Conservation (phyloP, 1,140 invertebrate genomes). For the Nasonia giraulti region DNA sequence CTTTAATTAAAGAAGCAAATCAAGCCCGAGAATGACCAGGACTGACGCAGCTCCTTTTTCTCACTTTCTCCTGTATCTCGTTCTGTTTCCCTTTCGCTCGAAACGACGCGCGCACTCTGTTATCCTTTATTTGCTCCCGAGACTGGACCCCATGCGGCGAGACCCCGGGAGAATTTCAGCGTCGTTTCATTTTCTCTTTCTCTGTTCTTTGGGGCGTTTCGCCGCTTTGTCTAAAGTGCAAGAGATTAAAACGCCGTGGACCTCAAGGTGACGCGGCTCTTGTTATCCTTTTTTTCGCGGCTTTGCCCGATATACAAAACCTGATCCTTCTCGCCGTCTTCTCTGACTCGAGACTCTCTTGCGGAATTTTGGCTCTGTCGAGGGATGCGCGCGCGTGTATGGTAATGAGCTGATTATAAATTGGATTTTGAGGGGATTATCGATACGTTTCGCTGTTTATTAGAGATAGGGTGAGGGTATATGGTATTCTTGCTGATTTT, state of each 20-base stretch:
- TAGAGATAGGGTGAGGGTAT: background rate
- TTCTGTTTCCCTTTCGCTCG: background rate
- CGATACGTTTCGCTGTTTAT: background rate
- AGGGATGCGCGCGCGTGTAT: background rate
- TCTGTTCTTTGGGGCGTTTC: background rate
- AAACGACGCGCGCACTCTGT: background rate
- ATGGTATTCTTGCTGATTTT: background rate
- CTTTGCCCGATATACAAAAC: slow-evolving; percentile 19
- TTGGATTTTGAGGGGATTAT: background rate
- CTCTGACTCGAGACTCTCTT: too few relatives aligned
- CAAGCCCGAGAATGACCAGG: background rate
- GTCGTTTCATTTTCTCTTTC: background rate
- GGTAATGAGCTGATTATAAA: slow-evolving; percentile 33
- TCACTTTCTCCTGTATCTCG: slow-evolving; percentile 23
- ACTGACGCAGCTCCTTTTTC: background rate
- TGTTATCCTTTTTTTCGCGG: background rate
- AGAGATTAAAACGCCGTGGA: slow-evolving; percentile 34
- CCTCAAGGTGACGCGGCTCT: slow-evolving; percentile 10
- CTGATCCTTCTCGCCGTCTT: slow-evolving; percentile 7
- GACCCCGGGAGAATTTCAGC: background rate
- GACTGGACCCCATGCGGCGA: slow-evolving; percentile 37
- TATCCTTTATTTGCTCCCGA: slow-evolving; percentile 17
- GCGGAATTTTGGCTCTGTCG: background rate
- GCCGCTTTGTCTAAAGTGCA: slow-evolving; percentile 40
- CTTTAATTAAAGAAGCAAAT: slow-evolving; percentile 18